Evolutionary conservation across 1,140 invertebrate species (phyloP).

Genomic region (Drosophila subpulchrella): DNA sequence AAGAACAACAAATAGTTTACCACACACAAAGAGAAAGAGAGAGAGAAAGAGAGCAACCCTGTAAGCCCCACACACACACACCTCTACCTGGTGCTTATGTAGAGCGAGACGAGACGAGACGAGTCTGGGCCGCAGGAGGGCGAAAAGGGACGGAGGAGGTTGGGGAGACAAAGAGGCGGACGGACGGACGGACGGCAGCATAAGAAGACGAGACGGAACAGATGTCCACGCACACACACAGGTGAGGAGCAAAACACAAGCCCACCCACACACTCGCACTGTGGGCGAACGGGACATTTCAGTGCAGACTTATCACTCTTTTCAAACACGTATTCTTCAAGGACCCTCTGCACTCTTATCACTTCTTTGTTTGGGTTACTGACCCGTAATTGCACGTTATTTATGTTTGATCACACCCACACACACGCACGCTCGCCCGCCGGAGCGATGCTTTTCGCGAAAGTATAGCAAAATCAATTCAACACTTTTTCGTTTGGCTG

Average conservation of each 20-base stretch:
- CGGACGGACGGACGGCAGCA: conserved; percentile 2
- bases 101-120: conserved; percentile 37
- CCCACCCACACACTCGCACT: conserved; percentile 2
- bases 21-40: conserved; percentile 9
- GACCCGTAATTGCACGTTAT: conserved; percentile 42
- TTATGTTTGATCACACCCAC: conserved; percentile 18
- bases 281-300: conserved; percentile 17
- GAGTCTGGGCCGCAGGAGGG: conserved; percentile 30
- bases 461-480: conserved; percentile 34
- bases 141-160: conserved; percentile 22
- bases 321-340: conserved; percentile 15
- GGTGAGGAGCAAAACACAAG: conserved; percentile 1
- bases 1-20: conserved; percentile 33
- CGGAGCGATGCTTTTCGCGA: conserved; percentile 17
- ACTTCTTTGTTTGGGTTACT: conserved; percentile 45
- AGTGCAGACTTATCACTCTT: conserved; percentile 30
- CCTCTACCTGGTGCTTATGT: conserved; percentile 14
- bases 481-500: conserved; percentile 7
- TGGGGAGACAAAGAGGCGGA: not conserved
- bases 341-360: conserved; percentile 32
- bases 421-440: conserved; percentile 18
- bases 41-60: conserved; percentile 1
- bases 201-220: conserved; percentile 38
- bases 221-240: conserved; percentile 29
- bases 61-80: conserved; percentile 19